Conservation (phyloP, 2,113 vertebrate genomes). For the Oryzias curvinotus region DNA sequence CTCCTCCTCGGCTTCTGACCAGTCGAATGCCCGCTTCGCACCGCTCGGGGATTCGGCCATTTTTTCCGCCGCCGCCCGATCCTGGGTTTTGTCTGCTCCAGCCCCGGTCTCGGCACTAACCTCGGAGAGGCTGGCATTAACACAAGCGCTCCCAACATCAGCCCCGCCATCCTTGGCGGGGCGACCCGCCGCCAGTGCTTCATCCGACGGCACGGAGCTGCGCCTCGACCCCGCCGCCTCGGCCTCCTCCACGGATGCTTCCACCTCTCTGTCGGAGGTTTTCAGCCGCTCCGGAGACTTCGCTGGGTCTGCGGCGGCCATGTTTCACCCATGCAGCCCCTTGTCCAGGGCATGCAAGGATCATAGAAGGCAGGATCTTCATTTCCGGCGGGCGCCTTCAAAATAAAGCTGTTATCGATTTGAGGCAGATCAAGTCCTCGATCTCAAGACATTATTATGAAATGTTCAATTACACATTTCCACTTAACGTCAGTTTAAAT, state of each 20-base stretch:
- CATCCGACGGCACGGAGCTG: not conserved
- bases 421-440: not conserved
- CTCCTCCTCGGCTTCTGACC: slow-evolving; percentile 60
- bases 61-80: slow-evolving; percentile 32
- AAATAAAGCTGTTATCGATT: slow-evolving; percentile 38
- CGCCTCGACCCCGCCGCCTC: slow-evolving; percentile 17
- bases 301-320: slow-evolving; percentile 73
- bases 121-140: slow-evolving; percentile 50
- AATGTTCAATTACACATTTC: slow-evolving; percentile 22
- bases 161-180: slow-evolving; percentile 6
- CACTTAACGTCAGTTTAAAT: not conserved
- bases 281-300: slow-evolving; percentile 58
- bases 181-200: slow-evolving; percentile 2
- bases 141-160: slow-evolving; percentile 14
- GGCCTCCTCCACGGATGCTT: slow-evolving; percentile 22
- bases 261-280: slow-evolving; percentile 43
- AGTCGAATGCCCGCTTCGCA: slow-evolving; percentile 41
- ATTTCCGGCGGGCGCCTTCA: slow-evolving; percentile 51
- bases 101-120: slow-evolving; percentile 47
- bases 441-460: slow-evolving; percentile 1
- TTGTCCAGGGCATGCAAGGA: slow-evolving; percentile 46
- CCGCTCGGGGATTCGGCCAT: slow-evolving; percentile 41
- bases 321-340: slow-evolving; percentile 74
- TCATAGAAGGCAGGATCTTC: slow-evolving; percentile 25
- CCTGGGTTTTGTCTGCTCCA: slow-evolving; percentile 52